Evolutionary conservation across 2,888 invertebrate species (phyloP), one percentile per base, ranked within the genome.

Genomic region (Meiosimyza decipiens): DNA sequence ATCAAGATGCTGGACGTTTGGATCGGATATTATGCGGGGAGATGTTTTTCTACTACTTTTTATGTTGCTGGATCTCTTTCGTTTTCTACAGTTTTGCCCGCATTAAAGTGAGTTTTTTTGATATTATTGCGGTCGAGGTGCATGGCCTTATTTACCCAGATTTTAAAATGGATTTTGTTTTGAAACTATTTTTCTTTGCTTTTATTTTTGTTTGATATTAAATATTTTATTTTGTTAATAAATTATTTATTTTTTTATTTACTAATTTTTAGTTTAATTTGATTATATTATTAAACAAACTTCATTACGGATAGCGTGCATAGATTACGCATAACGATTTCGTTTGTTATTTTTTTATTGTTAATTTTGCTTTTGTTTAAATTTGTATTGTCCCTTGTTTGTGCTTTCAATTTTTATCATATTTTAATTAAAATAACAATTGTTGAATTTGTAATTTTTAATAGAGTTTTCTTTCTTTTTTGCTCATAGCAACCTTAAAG

Each of bases 91-190:
- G 59, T 33, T 28, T 18, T 60, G 22, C 54, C 54, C 54, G 16
- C 55, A 16, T 55, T 11, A 55, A 55, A 15, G 55, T 55, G 55
- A 11, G 55, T 55, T 18, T 55, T 55, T 55, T 40, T 55, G 47
- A n/a, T 67, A 16, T 70, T 71, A 50, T 62, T 62, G 57, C 66
- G 50, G 16, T 71, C 74, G 79, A 80, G 81, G 80, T 82, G 80
- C 80, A 82, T 83, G 83, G 81, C 83, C 83, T 84, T 82, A 81
- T 84, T 83, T 82, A 83, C 82, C 82, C 79, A 83, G 80, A 80
- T 83, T 82, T 74, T 69, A 73, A 77, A 79, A 80, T 40, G 40
- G 40, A 40, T 7, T 40, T 40, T 40, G 6, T 40, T 40, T 40
- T 40, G 40, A 40, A 40, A 40, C 9, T 40, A 40, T 40, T 69